Percentiles rank a stretch among this genome's conserved stretches.
These are phyloP conservation scores for Pentalonia nigronervosa DNA, from an alignment of 1,140 invertebrate genomes.

Conservation along the genomic window DNA sequence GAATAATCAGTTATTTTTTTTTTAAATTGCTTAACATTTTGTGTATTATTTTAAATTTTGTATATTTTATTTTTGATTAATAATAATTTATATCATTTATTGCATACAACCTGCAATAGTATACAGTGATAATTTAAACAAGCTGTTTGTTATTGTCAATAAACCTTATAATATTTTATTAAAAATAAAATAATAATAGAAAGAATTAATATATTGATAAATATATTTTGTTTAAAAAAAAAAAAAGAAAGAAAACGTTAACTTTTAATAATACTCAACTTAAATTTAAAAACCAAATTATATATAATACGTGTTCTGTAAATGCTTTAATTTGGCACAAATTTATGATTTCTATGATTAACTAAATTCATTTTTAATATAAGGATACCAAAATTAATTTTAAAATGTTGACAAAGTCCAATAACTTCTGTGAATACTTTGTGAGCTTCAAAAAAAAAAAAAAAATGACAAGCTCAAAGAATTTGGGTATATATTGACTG, in stretches of 20 bases:
- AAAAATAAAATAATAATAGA: not conserved
- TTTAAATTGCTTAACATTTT: too few relatives aligned
- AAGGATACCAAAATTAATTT: not conserved
- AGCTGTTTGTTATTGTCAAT: too few relatives aligned
- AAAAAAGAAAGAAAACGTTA: not conserved
- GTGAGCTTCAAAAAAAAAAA: not conserved
- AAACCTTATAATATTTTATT: not conserved
- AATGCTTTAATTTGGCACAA: not conserved
- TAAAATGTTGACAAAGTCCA: not conserved
- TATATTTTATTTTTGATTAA: too few relatives aligned
- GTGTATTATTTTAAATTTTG: too few relatives aligned
- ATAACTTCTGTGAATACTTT: not conserved
- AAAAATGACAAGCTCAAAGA: not conserved
- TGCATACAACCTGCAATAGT: not conserved
- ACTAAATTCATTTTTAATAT: constrained; percentile 15
- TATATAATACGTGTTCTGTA: not conserved
- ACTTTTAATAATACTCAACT: not conserved
- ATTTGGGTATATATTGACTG: not conserved
- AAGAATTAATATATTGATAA: not conserved
- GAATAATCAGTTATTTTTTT: not conserved
- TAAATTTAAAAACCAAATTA: not conserved
- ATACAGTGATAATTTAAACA: not conserved
- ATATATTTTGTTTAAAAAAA: not conserved
- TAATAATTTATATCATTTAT: not conserved
- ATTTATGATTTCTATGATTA: not conserved